Evolutionary conservation across 2,888 invertebrate species (phyloP), one percentile per base, ranked within the genome.

Genomic region (Stictocephala bisonia): DNA sequence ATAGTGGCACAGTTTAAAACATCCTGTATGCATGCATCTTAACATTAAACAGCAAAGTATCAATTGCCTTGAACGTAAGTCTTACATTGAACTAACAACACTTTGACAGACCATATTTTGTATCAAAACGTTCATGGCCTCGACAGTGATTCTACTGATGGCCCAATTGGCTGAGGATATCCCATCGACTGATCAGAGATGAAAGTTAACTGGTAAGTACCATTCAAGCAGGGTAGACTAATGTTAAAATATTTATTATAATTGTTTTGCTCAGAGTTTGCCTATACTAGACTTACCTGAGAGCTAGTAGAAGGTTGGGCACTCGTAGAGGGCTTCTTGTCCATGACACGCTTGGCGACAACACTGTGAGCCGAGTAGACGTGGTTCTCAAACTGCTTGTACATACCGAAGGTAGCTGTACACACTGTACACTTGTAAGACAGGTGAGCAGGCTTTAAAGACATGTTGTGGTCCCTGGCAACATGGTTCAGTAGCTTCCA

Each of bases 381-480:
- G 83, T 96, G 96, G 83, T 93, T 95, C 83, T 96, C 96, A 81
- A 96, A 96, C 82, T 95, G 93, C 85, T 95, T 95, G 87, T 96
- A 96, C 94, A 96, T 95, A 80, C 94, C 94, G 82, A 96, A 96
- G 2, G 96, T 96, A 24, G 96, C 96, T 41, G 95, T 95, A 84
- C 96, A 96, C 27, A 96, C 96, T 11, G 96, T 96, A 85, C 96
- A 96, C 85, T 96, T 96, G 87, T 96, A 96, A 29, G 96, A 95
- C 72, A 96, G 86, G 84, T 96, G 95, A 40, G 96, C 96, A 22
- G 96, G 96, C 83, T 96, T 96, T 78, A 97, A 85, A 35, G 94
- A 93, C 88, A 96, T 90, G 82, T 92, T 93, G 85, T 97, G 97
- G 84, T 96, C 96, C 79, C 94, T 89, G 53, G 94, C 94, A 74